These are phyloP conservation scores for Psephotus haematonotus DNA, from an alignment of 2,113 vertebrate species.

Conservation along the genomic window DNA sequence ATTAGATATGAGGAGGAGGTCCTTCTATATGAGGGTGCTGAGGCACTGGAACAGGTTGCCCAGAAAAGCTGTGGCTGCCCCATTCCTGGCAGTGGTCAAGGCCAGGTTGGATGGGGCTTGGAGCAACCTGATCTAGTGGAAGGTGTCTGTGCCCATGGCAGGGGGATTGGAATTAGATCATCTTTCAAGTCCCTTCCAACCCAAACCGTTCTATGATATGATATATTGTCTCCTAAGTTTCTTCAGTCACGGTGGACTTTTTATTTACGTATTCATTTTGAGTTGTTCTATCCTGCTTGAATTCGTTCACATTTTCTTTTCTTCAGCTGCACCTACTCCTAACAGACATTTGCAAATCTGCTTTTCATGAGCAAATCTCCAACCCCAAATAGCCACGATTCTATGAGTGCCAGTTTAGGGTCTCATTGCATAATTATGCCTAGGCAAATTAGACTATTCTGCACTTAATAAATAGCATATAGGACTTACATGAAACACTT, in stretches of 20 bases:
- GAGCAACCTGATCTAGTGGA: too few relatives aligned
- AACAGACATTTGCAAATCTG: not conserved
- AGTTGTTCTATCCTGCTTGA: not conserved
- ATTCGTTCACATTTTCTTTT: not conserved
- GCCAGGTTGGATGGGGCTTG: too few relatives aligned
- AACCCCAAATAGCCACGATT: not conserved
- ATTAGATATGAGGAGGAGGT: too few relatives aligned
- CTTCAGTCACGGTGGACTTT: not conserved
- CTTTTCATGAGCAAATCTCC: not conserved
- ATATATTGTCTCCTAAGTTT: not conserved
- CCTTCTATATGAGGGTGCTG: too few relatives aligned
- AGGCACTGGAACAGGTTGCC: too few relatives aligned
- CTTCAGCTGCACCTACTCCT: not conserved
- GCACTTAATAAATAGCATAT: not conserved
- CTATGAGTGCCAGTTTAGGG: not conserved
- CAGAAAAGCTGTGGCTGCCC: too few relatives aligned
- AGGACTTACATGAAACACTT: not conserved
- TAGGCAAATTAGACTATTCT: not conserved
- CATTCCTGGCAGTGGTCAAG: too few relatives aligned
- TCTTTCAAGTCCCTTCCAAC: too few relatives aligned
- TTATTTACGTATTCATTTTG: not conserved
- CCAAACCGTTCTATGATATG: too few relatives aligned
- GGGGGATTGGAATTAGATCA: too few relatives aligned
- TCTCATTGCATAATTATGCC: not conserved
- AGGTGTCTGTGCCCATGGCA: too few relatives aligned